Conservation (phyloP, 1,140 invertebrate genomes). For the Melanaphis sacchari region DNA sequence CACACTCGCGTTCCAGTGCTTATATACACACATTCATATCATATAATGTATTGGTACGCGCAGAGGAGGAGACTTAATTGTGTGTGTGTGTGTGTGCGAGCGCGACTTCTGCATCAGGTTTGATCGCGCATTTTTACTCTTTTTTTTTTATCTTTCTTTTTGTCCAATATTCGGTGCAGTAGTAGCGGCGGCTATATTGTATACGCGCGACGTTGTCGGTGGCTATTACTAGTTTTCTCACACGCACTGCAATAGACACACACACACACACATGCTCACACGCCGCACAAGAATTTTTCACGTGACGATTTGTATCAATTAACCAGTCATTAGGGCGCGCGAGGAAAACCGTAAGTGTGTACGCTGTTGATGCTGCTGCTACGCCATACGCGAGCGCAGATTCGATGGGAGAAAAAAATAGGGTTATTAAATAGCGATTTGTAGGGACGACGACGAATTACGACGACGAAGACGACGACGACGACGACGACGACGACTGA, state of each 20-base stretch:
- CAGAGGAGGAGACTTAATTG: background rate
- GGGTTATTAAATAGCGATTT: conserved; percentile 57
- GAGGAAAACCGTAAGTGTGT: background rate
- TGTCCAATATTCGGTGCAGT: conserved; percentile 9
- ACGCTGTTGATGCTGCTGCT: background rate
- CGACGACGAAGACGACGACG: background rate
- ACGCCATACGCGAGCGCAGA: background rate
- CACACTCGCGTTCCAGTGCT: background rate
- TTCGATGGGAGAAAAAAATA: conserved; percentile 29
- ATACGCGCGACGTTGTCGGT: background rate
- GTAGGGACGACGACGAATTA: background rate
- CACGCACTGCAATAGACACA: background rate
- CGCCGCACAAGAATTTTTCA: conserved; percentile 15
- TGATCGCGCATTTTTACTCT: conserved; percentile 1
- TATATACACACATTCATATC: background rate
- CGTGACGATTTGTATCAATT: conserved; percentile 57
- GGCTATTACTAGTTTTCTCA: conserved; percentile 35
- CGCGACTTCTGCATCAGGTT: conserved; percentile 16
- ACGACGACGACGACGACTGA: background rate
- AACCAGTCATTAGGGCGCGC: conserved; percentile 41
- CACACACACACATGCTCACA: background rate
- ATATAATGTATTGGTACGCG: background rate
- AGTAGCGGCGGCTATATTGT: background rate
- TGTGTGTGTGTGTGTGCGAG: background rate
- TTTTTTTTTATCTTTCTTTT: background rate